Conservation (phyloP, 2,797 vertebrate genomes). For the Jordanella pulchra region DNA sequence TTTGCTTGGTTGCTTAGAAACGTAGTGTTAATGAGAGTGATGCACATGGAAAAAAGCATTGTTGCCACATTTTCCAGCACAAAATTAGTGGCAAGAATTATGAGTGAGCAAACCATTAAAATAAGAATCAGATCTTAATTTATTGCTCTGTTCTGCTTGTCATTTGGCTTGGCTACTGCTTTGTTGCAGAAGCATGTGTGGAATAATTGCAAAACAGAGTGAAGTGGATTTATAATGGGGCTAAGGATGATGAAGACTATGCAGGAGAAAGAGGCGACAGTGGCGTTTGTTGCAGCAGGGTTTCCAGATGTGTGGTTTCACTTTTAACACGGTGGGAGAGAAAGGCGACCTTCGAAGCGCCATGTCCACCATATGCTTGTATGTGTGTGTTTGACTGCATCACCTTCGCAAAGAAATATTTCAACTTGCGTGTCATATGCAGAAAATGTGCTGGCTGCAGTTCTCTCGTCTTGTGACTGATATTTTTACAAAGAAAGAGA, state of each 20-base stretch:
- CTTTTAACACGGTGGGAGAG: constrained; percentile 74
- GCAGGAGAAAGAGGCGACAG: constrained; percentile 33
- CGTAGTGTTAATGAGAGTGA: constrained; percentile 63
- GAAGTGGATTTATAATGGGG: constrained; percentile 67
- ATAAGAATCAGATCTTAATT: constrained; percentile 77
- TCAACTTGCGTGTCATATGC: constrained; percentile 48
- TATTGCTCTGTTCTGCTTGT: constrained; percentile 81
- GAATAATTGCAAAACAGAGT: constrained; percentile 74
- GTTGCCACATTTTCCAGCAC: constrained; percentile 65
- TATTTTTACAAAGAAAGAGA: constrained; percentile 56
- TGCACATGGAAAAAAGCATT: constrained; percentile 63
- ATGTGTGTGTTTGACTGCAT: constrained; percentile 39
- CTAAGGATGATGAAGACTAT: constrained; percentile 55
- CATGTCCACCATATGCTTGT: constrained; percentile 34
- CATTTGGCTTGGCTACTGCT: constrained; percentile 82
- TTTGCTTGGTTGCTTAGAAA: constrained; percentile 79
- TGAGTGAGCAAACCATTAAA: constrained; percentile 79
- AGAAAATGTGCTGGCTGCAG: constrained; percentile 49
- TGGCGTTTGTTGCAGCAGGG: constrained; percentile 38
- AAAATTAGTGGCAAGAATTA: constrained; percentile 81
- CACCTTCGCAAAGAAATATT: constrained; percentile 58
- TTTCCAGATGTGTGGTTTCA: constrained; percentile 72
- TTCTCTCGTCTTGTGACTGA: constrained; percentile 48
- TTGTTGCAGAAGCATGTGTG: constrained; percentile 76
- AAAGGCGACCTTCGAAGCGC: constrained; percentile 54